Conservation (phyloP, 1,140 invertebrate species). For the Vanessa atalanta region DNA sequence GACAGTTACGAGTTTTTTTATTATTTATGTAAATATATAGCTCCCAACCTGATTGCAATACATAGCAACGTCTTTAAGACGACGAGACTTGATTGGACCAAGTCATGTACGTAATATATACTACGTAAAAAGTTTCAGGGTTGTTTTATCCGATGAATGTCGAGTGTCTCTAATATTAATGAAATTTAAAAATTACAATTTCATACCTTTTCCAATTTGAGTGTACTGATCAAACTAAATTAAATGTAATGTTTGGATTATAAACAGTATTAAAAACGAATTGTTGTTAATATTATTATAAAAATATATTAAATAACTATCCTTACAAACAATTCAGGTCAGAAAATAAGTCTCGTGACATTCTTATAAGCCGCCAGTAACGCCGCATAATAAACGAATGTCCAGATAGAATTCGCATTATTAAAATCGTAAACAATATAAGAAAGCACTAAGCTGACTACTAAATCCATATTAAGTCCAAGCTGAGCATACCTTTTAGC, state of each 20-base stretch:
- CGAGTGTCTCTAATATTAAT: background rate
- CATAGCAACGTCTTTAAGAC: conserved; percentile 7
- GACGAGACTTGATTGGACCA: background rate
- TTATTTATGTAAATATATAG: conserved; percentile 66
- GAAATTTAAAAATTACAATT: no score
- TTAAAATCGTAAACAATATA: conserved; percentile 17
- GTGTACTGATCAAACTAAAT: no score
- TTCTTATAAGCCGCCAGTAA: no score
- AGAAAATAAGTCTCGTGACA: no score
- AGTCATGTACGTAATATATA: background rate
- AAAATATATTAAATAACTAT: no score
- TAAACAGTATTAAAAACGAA: no score
- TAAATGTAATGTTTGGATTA: no score
- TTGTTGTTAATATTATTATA: no score
- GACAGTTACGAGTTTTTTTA: conserved; percentile 56
- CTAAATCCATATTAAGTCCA: conserved; percentile 16
- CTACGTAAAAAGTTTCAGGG: background rate
- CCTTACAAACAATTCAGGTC: no score
- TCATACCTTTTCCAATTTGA: no score
- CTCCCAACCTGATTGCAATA: conserved; percentile 47
- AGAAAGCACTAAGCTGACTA: conserved; percentile 10
- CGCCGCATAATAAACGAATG: background rate
- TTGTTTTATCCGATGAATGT: background rate
- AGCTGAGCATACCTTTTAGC: conserved; percentile 18
- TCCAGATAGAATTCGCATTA: conserved; percentile 10